Percentiles rank a stretch among this genome's conserved stretches.
Evolutionary conservation across 2,113 vertebrate species (phyloP).

Genomic region (Arvicanthis niloticus): DNA sequence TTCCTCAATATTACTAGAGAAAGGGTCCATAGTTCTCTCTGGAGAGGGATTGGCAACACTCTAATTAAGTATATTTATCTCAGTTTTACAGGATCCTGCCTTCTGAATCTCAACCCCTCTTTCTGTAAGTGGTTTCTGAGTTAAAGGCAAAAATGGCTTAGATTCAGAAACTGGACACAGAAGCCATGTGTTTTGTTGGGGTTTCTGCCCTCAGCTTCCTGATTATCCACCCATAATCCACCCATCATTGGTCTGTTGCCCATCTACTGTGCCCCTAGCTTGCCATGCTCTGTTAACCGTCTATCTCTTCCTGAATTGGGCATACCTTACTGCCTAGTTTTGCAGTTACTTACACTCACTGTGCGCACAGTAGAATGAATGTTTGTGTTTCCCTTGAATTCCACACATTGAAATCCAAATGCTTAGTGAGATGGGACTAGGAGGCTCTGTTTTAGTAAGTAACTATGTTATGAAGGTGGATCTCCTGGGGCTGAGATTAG

Average conservation of each 20-base stretch:
- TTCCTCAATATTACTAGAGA: background rate
- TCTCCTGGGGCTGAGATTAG: background rate
- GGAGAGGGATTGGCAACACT: background rate
- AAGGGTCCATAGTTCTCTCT: background rate
- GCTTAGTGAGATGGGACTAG: background rate
- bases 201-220: background rate
- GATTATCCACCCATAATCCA: background rate
- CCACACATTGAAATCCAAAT: background rate
- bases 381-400: background rate
- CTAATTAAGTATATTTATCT: background rate
- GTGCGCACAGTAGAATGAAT: background rate
- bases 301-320: background rate
- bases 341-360: background rate
- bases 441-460: background rate
- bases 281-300: background rate
- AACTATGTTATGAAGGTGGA: background rate
- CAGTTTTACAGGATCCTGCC: background rate
- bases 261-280: background rate
- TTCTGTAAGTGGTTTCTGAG: background rate
- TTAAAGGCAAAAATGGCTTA: background rate
- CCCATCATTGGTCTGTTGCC: background rate
- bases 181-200: background rate
- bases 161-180: background rate
- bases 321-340: background rate
- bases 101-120: background rate